A percentile compares a stretch with the other conserved stretches of the same genome.
These are phyloP conservation scores for Nemapogon koenigi DNA, from an alignment of 2,888 invertebrate genomes.

Conservation along the genomic window DNA sequence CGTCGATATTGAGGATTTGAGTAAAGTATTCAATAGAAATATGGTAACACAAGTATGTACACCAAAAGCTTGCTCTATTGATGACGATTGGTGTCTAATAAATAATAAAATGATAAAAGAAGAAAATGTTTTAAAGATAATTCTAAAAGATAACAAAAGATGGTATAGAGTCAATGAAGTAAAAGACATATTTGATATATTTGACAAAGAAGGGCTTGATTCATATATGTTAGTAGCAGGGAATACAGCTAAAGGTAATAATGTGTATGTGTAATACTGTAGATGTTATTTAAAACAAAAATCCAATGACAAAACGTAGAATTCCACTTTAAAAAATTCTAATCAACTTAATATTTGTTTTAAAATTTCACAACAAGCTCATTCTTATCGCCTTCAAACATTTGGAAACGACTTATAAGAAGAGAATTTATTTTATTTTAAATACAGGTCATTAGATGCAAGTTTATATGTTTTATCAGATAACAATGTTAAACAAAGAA, in stretches of 20 bases:
- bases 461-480: too few relatives aligned
- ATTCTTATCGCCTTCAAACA: too few relatives aligned
- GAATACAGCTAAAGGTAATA: conserved; percentile 34
- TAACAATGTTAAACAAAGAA: too few relatives aligned
- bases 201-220: conserved; percentile 24
- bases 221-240: conserved; percentile 55
- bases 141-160: conserved; percentile 5
- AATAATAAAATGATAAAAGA: conserved; percentile 13
- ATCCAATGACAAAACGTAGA: too few relatives aligned
- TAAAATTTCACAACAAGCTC: too few relatives aligned
- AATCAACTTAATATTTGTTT: not conserved
- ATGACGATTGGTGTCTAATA: conserved; percentile 13
- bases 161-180: conserved; percentile 32
- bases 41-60: not conserved
- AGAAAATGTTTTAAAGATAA: not conserved
- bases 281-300: too few relatives aligned
- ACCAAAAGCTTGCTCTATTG: not conserved
- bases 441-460: too few relatives aligned
- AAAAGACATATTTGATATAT: conserved; percentile 30
- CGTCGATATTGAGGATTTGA: conserved; percentile 8
- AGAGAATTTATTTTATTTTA: too few relatives aligned
- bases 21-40: conserved; percentile 11
- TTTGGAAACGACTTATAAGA: too few relatives aligned
- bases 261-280: too few relatives aligned
- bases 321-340: not conserved